Base-by-base conservation (phyloP, 1,140 invertebrate genomes). In the Heterodera carotae region DNA sequence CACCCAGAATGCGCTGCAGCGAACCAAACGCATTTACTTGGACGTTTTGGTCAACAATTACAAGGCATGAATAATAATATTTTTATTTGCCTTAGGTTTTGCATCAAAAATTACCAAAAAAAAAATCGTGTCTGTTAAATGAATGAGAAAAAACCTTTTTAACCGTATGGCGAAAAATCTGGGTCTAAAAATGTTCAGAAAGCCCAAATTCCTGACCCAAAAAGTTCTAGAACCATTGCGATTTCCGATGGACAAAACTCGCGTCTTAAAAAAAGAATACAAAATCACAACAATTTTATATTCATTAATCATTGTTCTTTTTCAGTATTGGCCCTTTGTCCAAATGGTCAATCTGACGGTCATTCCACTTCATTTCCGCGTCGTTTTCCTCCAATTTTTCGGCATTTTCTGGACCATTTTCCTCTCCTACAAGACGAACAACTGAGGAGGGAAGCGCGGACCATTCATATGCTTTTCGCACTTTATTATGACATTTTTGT, bases 241-340 rank as follows among this genome's bases (percentile, higher is more conserved):
- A n/a, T n/a, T n/a, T n/a, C n/a, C n/a, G n/a, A n/a, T n/a, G n/a
- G n/a, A n/a, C n/a, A n/a, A n/a, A n/a, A n/a, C n/a, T n/a, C n/a
- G n/a, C n/a, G n/a, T n/a, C n/a, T n/a, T n/a, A n/a, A n/a, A n/a
- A n/a, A n/a, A n/a, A n/a, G n/a, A n/a, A n/a, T n/a, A n/a, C n/a
- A n/a, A n/a, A n/a, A n/a, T n/a, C n/a, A n/a, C n/a, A n/a, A n/a
- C n/a, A n/a, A n/a, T n/a, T n/a, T n/a, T n/a, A 39, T 39, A 6
- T 39, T 39, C 4, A 39, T 39, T 4, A 56, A 22, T 76, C 12
- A 8, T 33, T 3, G 0, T 39, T 39, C 3, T 18, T 10, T 81
- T 81, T 78, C 29, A 79, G 78, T 48, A 82, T 39, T 83, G 82
- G 82, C 82, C 82, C 12, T 29, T 80, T 36, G 81, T 83, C n/a